phyloP scores from a whole-genome alignment of 2,113 vertebrate genomes.

The Sus scrofa region DNA sequence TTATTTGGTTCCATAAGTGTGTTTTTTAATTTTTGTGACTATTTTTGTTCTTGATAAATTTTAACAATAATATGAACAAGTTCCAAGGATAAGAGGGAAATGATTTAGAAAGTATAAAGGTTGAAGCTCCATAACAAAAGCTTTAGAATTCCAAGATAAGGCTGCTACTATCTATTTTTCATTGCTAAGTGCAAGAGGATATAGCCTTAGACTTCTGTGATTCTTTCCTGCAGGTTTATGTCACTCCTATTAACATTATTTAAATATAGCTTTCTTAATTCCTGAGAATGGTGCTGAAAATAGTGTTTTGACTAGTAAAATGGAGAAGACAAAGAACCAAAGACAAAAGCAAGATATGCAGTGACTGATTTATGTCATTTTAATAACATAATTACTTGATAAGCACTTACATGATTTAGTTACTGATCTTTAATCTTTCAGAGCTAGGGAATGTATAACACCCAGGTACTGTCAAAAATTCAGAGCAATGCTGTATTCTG shows the following conservation, averaged over 20 bases:
- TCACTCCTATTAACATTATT: constrained; percentile 82
- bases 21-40: not conserved
- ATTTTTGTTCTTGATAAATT: constrained; percentile 28
- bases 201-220: constrained; percentile 77
- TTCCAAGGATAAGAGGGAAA: not conserved
- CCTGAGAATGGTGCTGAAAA: constrained; percentile 82
- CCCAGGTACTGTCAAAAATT: constrained; percentile 35
- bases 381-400: constrained; percentile 82
- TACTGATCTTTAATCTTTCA: constrained; percentile 76
- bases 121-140: constrained; percentile 78
- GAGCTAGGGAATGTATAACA: not conserved
- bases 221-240: constrained; percentile 74
- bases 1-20: not conserved
- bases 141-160: constrained; percentile 69
- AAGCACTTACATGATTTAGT: constrained; percentile 75
- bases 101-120: constrained; percentile 51
- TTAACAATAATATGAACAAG: constrained; percentile 16
- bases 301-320: constrained; percentile 88
- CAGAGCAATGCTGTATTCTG: not conserved
- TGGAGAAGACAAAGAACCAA: constrained; percentile 81
- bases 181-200: constrained; percentile 67
- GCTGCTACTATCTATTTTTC: constrained; percentile 77
- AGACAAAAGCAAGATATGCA: constrained; percentile 77
- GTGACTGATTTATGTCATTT: constrained; percentile 82
- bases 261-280: constrained; percentile 84